These are phyloP conservation scores for Carduelis carduelis DNA, from an alignment of 2,797 vertebrate species.

Conservation along the genomic window DNA sequence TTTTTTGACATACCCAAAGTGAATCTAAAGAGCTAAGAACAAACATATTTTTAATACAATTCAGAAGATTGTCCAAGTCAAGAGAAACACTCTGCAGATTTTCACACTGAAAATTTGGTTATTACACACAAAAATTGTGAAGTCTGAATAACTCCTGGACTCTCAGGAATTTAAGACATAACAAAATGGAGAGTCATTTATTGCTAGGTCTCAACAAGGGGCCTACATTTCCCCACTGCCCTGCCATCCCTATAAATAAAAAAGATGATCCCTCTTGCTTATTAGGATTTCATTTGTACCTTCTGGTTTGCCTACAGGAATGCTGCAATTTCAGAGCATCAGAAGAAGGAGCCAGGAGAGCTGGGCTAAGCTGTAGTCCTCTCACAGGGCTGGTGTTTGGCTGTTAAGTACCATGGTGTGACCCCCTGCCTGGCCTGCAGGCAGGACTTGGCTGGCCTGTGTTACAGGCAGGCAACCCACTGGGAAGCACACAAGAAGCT, in stretches of 20 bases:
- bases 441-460: neutral
- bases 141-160: neutral
- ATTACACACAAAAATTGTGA: neutral
- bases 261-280: accelerated
- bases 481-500: neutral
- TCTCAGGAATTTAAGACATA: neutral
- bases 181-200: constrained; percentile 24
- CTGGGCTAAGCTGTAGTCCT: neutral
- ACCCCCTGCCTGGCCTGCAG: neutral
- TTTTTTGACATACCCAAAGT: constrained; percentile 44
- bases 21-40: constrained; percentile 49
- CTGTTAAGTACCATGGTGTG: neutral
- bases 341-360: neutral
- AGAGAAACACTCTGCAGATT: constrained; percentile 37
- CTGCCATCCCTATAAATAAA: neutral
- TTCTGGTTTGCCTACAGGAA: neutral
- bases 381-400: neutral
- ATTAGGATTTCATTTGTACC: neutral
- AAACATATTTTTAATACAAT: constrained; percentile 34
- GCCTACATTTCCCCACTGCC: neutral
- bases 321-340: neutral
- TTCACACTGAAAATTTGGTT: constrained; percentile 16
- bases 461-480: neutral
- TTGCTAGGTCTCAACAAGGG: constrained; percentile 17
- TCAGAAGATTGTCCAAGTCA: constrained; percentile 44